Base-by-base conservation (phyloP, 1,140 invertebrate genomes). In the Brachionus paranguensis region DNA sequence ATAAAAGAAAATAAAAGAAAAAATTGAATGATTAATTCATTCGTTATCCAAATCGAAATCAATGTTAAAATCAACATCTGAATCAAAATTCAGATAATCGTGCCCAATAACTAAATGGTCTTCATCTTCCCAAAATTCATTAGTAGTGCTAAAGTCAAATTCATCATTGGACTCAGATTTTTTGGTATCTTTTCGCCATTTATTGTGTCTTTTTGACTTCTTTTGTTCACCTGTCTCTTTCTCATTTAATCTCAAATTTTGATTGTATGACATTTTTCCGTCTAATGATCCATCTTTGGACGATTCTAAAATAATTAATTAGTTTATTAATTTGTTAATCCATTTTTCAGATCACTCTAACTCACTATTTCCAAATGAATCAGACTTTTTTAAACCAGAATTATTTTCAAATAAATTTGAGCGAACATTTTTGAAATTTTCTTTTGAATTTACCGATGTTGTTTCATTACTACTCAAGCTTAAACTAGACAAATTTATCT, bases 61-160 rank as follows among this genome's bases (percentile, higher is more conserved):
- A 43, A 76, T 37, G 4, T 76, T 37, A 47, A 50, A 47, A 76
- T 76, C 72, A 76, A 53, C 14, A 47, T 76, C 72, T 29, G 27
- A 29, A 24, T 76, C 72, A 47, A 27, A 50, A 53, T 20, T 10
- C 11, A 27, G 53, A 76, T 76, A 76, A 76, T 76, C 27, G 20
- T 76, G 72, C 5, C 72, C 72, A 33, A 76, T 76, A 12, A 50
- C 45, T n/a, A 76, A 50, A 50, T 50, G 45, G 12, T 20, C 43
- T 12, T 76, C 72, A 24, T 76, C 72, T 76, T 76, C 72, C 72
- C 72, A 76, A 50, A 76, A 76, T 1, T 76, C 72, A 8, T 76
- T 76, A 11, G 43, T 50, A 14, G 43, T 76, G 14, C 24, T 50
- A 27, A 76, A 76, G 11, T 76, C 72, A 33, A 76, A 76, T 50